Base-by-base conservation (phyloP, 23 tunicate species). In the Phallusia fumigata region DNA sequence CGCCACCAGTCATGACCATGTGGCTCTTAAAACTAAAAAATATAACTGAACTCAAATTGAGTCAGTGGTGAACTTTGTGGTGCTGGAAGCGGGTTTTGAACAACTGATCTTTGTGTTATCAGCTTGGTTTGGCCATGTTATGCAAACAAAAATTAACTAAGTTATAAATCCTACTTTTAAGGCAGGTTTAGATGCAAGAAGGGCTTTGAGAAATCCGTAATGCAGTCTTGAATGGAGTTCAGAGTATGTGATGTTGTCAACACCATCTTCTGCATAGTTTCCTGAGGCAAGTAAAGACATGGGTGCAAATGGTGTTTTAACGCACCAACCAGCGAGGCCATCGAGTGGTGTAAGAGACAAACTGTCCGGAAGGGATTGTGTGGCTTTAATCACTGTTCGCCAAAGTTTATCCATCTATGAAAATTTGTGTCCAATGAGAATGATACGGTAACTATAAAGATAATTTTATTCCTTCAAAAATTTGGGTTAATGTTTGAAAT, bases 331-430 rank as follows among this genome's bases (percentile, higher is more conserved):
- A 13, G 85, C 82, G 36, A 92, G 75, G 36, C 97, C 97, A 64
- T 84, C 91, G 15, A 92, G 65, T 31, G 97, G 91, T 2, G 91
- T 88, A 28, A 92, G 86, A 0, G 97, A 75, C 58, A 92, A 50
- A 80, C 84, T 88, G 76, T 92, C 88, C 2, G 85, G 86, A 28
- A 90, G 36, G 16, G 87, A 77, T 11, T 90, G 91, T 30, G 97
- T 92, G 31, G 97, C 86, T 76, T 90, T 92, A 0, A 92, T 79
- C 0, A 92, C 97, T 30, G 97, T 92, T 45, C 90, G 79, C 97
- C 97, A 92, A 31, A 92, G 79, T 65, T 92, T 90, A 50, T 92
- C 97, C 87, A 92, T 83, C 86, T 92, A 16, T 24, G 13, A 13
- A 58, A n/a, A n/a, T n/a, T n/a, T n/a, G n/a, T n/a, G n/a, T n/a